A percentile compares a stretch with the other conserved stretches of the same genome.
Conservation (phyloP, 1,140 invertebrate genomes). For the Galleria mellonella region DNA sequence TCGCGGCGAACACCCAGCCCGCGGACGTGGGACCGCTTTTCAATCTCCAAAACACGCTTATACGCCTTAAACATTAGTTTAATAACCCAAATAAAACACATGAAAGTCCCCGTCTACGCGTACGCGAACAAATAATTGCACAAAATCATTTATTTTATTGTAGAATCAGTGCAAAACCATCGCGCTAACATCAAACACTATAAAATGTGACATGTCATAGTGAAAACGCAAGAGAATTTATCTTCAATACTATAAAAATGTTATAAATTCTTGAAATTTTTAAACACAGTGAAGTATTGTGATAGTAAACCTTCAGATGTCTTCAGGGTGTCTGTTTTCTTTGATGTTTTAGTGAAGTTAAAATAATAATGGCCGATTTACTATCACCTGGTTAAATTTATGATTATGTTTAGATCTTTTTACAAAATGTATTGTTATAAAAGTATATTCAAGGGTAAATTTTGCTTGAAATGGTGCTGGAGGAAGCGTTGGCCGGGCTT, state of each 20-base stretch:
- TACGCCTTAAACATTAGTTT: slow-evolving; percentile 44
- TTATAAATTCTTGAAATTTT: slow-evolving; percentile 12
- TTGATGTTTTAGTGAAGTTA: slow-evolving; percentile 10
- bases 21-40: slow-evolving; percentile 56
- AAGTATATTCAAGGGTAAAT: slow-evolving; percentile 25
- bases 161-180: slow-evolving; percentile 18
- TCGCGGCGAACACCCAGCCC: slow-evolving; percentile 67
- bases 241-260: slow-evolving; percentile 15
- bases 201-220: slow-evolving; percentile 33
- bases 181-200: slow-evolving; percentile 17
- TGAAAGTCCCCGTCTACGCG: slow-evolving; percentile 16
- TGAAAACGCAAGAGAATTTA: slow-evolving; percentile 24
- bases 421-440: slow-evolving; percentile 32
- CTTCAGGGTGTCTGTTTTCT: slow-evolving; percentile 6
- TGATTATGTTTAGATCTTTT: slow-evolving; percentile 18
- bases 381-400: slow-evolving; percentile 38
- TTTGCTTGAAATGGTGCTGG: slow-evolving; percentile 63
- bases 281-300: slow-evolving; percentile 19
- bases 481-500: slow-evolving; percentile 49
- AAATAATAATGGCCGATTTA: slow-evolving; percentile 43
- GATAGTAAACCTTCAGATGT: slow-evolving; percentile 17
- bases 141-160: slow-evolving; percentile 8
- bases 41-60: slow-evolving; percentile 58
- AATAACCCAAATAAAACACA: slow-evolving; percentile 34
- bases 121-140: slow-evolving; percentile 14